A percentile compares a stretch with the other conserved stretches of the same genome.
These are phyloP conservation scores for Arrhamphus sclerolepis DNA, from an alignment of 2,797 vertebrate genomes.

Conservation along the genomic window DNA sequence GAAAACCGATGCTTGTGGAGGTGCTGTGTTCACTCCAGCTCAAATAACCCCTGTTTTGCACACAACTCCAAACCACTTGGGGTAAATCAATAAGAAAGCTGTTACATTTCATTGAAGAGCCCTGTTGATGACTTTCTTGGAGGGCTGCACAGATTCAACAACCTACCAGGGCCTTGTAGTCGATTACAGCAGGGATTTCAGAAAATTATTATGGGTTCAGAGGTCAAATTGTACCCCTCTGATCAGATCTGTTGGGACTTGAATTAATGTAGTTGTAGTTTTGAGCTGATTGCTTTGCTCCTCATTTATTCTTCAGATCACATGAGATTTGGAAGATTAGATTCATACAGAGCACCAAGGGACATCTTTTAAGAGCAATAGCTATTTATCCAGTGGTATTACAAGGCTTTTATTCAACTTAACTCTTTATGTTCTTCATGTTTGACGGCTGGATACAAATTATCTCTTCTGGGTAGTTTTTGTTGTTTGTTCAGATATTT, in stretches of 20 bases:
- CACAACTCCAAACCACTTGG: constrained; percentile 70
- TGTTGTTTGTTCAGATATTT: background rate
- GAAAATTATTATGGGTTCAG: constrained; percentile 69
- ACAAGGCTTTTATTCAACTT: constrained; percentile 4
- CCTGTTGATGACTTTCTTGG: constrained; percentile 65
- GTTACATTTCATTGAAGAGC: constrained; percentile 76
- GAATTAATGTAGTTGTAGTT: constrained; percentile 61
- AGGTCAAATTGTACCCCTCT: constrained; percentile 64
- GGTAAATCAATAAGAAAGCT: constrained; percentile 76
- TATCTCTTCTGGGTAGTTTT: background rate
- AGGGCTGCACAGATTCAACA: constrained; percentile 65
- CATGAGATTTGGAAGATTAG: constrained; percentile 30
- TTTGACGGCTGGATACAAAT: background rate
- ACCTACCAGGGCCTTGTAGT: constrained; percentile 62
- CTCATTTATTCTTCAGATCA: constrained; percentile 60
- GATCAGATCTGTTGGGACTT: constrained; percentile 57
- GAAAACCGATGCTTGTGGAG: no score
- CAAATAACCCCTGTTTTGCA: constrained; percentile 65
- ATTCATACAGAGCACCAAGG: constrained; percentile 15
- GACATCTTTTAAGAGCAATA: constrained; percentile 18
- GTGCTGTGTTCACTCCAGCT: constrained; percentile 60
- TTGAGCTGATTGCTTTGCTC: constrained; percentile 63
- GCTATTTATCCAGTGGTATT: constrained; percentile 34
- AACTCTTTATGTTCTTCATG: background rate
- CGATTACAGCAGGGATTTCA: constrained; percentile 67